phyloP scores from a whole-genome alignment of 1,140 invertebrate genomes.

The Phortica variegata region DNA sequence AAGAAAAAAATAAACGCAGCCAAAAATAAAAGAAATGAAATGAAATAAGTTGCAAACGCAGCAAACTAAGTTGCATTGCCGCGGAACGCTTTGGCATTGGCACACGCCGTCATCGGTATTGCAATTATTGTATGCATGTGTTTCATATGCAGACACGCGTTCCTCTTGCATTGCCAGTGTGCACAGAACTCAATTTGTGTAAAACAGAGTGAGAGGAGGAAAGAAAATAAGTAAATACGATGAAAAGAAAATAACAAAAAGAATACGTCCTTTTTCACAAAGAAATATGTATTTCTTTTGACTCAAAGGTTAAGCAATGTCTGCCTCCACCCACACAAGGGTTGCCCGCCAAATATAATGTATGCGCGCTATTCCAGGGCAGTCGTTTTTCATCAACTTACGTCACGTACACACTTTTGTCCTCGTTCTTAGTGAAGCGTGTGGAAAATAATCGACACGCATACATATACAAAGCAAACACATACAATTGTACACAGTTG shows the following conservation, averaged over 20 bases:
- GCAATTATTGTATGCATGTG: too few species aligned
- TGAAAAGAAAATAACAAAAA: constrained; percentile 18
- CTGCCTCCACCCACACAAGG: constrained; percentile 34
- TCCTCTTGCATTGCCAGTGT: too few species aligned
- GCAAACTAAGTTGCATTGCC: too few species aligned
- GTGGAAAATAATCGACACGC: neutral
- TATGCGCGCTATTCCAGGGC: constrained; percentile 10
- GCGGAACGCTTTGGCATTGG: too few species aligned
- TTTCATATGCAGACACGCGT: too few species aligned
- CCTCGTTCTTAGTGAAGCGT: constrained; percentile 8
- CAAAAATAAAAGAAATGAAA: too few species aligned
- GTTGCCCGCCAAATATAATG: constrained; percentile 47
- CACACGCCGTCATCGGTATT: too few species aligned
- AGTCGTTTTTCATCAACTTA: constrained; percentile 6
- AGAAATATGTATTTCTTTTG: too few species aligned
- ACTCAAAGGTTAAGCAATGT: too few species aligned
- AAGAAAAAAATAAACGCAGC: too few species aligned
- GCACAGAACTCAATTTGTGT: too few species aligned
- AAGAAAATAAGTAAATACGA: constrained; percentile 31
- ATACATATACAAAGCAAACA: neutral
- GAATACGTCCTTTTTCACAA: constrained; percentile 9
- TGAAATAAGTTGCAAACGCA: too few species aligned
- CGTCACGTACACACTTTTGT: constrained; percentile 19
- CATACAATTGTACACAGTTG: constrained; percentile 25
- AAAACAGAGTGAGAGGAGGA: neutral